Conservation (phyloP, 2,113 vertebrate genomes). For the Pangasianodon hypophthalmus region DNA sequence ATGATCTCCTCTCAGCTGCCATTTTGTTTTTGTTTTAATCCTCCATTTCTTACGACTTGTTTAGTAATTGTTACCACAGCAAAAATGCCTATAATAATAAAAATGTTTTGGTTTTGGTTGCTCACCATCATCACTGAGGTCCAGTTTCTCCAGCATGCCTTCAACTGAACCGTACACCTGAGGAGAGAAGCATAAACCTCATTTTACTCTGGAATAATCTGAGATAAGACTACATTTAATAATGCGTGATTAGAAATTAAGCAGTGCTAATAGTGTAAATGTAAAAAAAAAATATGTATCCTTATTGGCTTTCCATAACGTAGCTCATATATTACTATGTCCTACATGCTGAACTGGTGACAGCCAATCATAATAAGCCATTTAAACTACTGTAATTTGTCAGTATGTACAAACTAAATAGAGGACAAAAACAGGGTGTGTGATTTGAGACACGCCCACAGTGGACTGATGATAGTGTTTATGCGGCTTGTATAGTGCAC, state of each 20-base stretch:
- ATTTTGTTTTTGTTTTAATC: no score
- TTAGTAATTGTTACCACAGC: background rate
- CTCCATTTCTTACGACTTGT: background rate
- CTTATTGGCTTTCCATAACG: background rate
- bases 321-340: background rate
- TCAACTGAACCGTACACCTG: constrained; percentile 80
- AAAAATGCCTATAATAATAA: background rate
- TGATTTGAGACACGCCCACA: background rate
- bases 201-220: background rate
- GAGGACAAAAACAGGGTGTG: background rate
- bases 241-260: background rate
- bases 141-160: constrained; percentile 90
- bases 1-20: no score
- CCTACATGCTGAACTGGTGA: background rate
- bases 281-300: background rate
- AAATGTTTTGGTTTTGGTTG: background rate
- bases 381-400: background rate
- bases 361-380: background rate
- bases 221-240: background rate
- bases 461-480: background rate
- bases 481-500: background rate
- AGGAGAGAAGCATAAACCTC: constrained; percentile 19
- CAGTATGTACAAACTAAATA: background rate
- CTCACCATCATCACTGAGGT: constrained; percentile 86
- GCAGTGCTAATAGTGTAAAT: background rate